These are phyloP conservation scores for Microtus richardsoni DNA, from an alignment of 2,113 vertebrate genomes.

Conservation along the genomic window DNA sequence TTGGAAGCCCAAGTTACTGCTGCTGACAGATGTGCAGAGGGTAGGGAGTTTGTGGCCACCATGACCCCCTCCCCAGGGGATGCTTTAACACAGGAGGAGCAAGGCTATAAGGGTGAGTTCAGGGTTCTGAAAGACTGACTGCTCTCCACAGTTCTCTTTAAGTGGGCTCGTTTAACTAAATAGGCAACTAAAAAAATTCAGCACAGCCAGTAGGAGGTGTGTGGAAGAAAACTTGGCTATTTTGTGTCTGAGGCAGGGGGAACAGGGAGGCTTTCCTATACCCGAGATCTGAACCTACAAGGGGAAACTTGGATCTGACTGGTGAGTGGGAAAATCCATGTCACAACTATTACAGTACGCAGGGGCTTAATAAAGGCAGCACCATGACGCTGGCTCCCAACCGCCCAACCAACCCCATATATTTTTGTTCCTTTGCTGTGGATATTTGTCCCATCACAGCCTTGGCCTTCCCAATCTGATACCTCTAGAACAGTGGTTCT, in stretches of 20 bases:
- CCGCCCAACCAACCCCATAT: neutral
- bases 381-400: neutral
- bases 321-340: neutral
- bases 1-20: no score
- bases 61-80: neutral
- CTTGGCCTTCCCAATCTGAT: neutral
- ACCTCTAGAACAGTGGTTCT: neutral
- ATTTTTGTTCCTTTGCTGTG: neutral
- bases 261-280: neutral
- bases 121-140: neutral
- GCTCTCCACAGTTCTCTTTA: neutral
- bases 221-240: neutral
- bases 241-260: neutral
- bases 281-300: neutral
- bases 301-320: neutral
- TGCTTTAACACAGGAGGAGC: neutral
- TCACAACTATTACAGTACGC: neutral
- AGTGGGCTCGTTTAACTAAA: neutral
- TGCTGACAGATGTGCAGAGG: neutral
- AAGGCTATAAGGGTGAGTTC: neutral
- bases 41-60: neutral
- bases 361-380: neutral
- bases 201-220: neutral
- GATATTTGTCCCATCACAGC: neutral
- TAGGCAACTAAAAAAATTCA: no score